Percentiles rank a stretch among this genome's conserved stretches.
Evolutionary conservation across 2,888 invertebrate species (phyloP).

Genomic region (Caenorhabditis wallacei): DNA sequence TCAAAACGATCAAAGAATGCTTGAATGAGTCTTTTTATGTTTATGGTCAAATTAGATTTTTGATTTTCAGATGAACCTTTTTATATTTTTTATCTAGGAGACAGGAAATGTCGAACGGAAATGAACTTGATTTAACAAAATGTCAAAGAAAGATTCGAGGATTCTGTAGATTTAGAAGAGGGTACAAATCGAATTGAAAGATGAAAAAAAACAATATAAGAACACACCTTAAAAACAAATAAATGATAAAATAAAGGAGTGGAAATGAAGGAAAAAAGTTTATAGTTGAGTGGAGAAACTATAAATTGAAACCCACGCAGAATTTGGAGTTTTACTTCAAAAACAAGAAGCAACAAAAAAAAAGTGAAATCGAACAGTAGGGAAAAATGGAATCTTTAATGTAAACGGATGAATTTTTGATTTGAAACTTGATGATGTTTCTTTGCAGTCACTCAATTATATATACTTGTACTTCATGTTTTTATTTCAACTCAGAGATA

Average conservation of each 20-base stretch:
- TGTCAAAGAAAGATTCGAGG: background rate
- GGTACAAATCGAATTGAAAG: background rate
- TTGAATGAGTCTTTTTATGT: background rate
- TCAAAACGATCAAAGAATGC: background rate
- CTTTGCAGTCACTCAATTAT: too few species aligned
- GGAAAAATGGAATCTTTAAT: too few species aligned
- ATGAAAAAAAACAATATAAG: too few species aligned
- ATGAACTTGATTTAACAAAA: background rate
- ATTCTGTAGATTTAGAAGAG: background rate
- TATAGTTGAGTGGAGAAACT: background rate
- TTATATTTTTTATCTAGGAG: background rate
- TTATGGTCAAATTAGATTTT: background rate
- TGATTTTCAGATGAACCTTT: background rate
- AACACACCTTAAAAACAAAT: constrained; percentile 13
- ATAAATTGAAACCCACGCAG: constrained; percentile 12
- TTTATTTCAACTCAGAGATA: background rate
- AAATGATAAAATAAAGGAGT: constrained; percentile 1
- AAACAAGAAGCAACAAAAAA: background rate
- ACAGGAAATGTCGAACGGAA: constrained; percentile 14
- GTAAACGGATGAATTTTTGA: too few species aligned
- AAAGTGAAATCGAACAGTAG: too few species aligned
- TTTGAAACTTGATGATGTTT: too few species aligned
- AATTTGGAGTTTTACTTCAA: background rate
- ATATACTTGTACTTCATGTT: background rate
- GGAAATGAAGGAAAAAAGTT: constrained; percentile 2